Base-by-base conservation (phyloP, 2,797 vertebrate genomes). In the Sebastiscus albofasciatus region DNA sequence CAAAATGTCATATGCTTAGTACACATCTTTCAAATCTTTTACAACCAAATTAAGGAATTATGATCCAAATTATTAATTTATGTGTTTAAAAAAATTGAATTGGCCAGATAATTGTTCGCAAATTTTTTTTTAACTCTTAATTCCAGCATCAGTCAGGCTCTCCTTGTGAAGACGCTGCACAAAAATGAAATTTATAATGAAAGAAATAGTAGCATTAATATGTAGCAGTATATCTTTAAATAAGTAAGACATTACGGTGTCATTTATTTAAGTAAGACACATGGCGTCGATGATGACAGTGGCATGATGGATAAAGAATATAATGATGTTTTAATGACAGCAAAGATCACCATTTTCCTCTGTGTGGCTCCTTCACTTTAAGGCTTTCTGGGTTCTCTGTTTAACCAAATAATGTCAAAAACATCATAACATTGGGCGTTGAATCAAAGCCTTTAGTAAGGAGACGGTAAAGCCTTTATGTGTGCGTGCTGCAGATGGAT, bases 221-320 rank as follows among this genome's bases (percentile, higher is more conserved):
- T 80, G 84, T 77, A 86, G 73, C 85, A 58, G 8, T 33, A 18
- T 36, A 54, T 60, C 52, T 22, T 5, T 2, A 75, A 55, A 75
- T 39, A 26, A 20, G 31, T 34, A 29, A 31, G 58, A 29, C 56
- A 54, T 54, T n/a, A 22, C 22, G 59, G 8, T 52, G 33, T 62
- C 33, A 75, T 31, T n/a, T 64, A 13, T 64, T 64, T 2, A n/a
- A 34, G 12, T 66, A 8, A 7, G 59, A 82, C 6, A n/a, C 8
- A 14, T 8, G 36, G 71, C 42, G n/a, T 14, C 4, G n/a, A 36
- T 49, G 14, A 60, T 12, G 31, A 33, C 59, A 22, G 59, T 6
- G 29, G 62, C 34, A 39, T 59, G 34, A 26, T 42, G 54, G 12
- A 49, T 34, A 2, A 69, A 66, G 31, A 79, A 29, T 4, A 54